Evolutionary conservation across 2,113 vertebrate genomes (phyloP), one percentile per base, ranked within the genome.

Genomic region (Colius striatus): DNA sequence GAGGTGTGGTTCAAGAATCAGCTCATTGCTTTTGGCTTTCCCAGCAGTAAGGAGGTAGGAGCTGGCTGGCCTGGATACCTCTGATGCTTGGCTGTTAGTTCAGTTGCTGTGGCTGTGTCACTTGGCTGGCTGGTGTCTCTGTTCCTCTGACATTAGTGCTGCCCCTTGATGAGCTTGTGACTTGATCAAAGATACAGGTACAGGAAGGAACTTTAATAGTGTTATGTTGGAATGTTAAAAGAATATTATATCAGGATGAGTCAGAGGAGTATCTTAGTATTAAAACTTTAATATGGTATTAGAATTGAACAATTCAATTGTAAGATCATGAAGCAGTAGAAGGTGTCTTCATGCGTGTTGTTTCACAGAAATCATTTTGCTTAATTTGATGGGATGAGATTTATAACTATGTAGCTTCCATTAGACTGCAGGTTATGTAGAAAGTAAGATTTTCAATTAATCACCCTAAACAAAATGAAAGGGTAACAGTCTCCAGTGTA

Each of bases 1-100:
- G 83, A 93, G 76, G 68, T 92, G 92, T 84, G 86, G 88, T 78
- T 94, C 12, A 21, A 87, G 82, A 63, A 78, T 86, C 43, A 75
- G 61, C 65, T 93, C 61, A 0, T 50, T 25, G 55, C 38, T 62
- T 77, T 94, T 92, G 92, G 90, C 94, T 67, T 90, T 94, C 55
- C 65, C 50, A 65, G 48, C 26, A 74, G 15, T 18, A 68, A 84
- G 85, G 80, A 89, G 73, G 57, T 73, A 78, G 84, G 89, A 90
- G 60, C 55, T 92, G 76, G 29, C 83, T 93, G 75, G 62, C 71
- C 30, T 19, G 54, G 53, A 53, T 92, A 76, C 79, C 34, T 84
- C 51, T 74, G 51, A 25, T 77, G n/a, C 75, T 90, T 88, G 63
- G 17, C 73, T 80, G 36, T 80, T 86, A 66, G 55, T 23, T 93